A percentile compares a stretch with the other conserved stretches of the same genome.
phyloP scores from a whole-genome alignment of 2,797 vertebrate genomes.

The Tokudaia muenninki region DNA sequence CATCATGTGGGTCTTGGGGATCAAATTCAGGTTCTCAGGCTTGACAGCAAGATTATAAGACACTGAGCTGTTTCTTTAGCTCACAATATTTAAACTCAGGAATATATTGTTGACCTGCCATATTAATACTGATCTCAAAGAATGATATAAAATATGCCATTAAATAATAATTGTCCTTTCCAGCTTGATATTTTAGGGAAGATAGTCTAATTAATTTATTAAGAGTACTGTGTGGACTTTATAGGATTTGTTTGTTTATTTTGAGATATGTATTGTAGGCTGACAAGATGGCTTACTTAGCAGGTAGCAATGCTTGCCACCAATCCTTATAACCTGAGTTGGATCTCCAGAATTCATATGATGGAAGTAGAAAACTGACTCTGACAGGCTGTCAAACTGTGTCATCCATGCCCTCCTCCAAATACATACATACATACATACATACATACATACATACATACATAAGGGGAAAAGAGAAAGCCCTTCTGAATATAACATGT shows the following conservation, averaged over 20 bases:
- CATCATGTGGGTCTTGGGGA: not conserved
- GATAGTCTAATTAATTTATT: not conserved
- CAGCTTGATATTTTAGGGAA: not conserved
- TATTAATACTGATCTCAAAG: not conserved
- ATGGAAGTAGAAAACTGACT: not conserved
- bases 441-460: not conserved
- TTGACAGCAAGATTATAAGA: not conserved
- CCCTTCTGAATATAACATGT: not conserved
- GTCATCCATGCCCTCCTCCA: not conserved
- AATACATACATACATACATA: not conserved
- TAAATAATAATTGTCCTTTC: not conserved
- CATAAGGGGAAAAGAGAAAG: not conserved
- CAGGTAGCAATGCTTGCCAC: not conserved
- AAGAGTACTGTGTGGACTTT: not conserved
- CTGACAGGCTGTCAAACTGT: not conserved
- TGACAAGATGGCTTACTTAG: not conserved
- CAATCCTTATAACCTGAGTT: not conserved
- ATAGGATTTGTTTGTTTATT: not conserved
- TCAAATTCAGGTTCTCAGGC: not conserved
- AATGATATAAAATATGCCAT: not conserved
- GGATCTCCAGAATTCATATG: not conserved
- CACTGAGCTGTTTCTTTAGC: not conserved
- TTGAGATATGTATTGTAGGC: not conserved
- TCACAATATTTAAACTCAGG: not conserved
- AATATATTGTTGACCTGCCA: not conserved